Base-by-base conservation (phyloP, 2,113 vertebrate species). In the Sylvietta virens region DNA sequence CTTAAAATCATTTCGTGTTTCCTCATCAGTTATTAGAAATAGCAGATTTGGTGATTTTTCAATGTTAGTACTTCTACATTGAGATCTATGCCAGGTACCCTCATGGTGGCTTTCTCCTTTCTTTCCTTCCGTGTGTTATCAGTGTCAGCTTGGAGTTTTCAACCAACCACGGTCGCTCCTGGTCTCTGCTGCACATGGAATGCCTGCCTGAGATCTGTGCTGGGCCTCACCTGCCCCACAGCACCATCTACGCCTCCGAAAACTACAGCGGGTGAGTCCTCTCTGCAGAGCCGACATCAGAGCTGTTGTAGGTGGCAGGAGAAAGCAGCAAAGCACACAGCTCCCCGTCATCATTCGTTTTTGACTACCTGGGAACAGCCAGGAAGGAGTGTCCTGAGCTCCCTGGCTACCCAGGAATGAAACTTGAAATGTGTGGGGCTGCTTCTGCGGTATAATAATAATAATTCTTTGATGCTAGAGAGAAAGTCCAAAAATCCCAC, bases 61-160 rank as follows among this genome's bases (percentile, higher is more conserved):
- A 45, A 2, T 23, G 5, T 30, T 78, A 27, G 8, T 87, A 24
- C 24, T 87, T 77, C 30, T 61, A 30, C 11, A 33, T 35, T 33
- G 40, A 35, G 39, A 33, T 22, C 24, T 56, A 27, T 70, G 30
- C 15, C 72, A 30, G 20, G 64, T 74, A 56, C 13, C 15, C 62
- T 95, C 33, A 91, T 1, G 3, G 30, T 88, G 42, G 81, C 11
- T 86, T 79, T 96, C 42, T 94, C 7, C 13, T 92, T 81, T 91
- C 13, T 87, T 70, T 90, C 28, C 72, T 51, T 86, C 48, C 8
- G 37, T 82, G 40, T 79, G 37, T 78, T 64, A 18, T 21, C 91
- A 99, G 99, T 11, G 97, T 99, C 91, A 98, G 97, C 94, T 96
- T 99, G 96, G 99, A 99, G 96, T 99, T 99, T 96, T 99, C 99